A percentile compares a stretch with the other conserved stretches of the same genome.
phyloP scores from a whole-genome alignment of 2,113 vertebrate genomes.

The Rhabdornis inornatus region DNA sequence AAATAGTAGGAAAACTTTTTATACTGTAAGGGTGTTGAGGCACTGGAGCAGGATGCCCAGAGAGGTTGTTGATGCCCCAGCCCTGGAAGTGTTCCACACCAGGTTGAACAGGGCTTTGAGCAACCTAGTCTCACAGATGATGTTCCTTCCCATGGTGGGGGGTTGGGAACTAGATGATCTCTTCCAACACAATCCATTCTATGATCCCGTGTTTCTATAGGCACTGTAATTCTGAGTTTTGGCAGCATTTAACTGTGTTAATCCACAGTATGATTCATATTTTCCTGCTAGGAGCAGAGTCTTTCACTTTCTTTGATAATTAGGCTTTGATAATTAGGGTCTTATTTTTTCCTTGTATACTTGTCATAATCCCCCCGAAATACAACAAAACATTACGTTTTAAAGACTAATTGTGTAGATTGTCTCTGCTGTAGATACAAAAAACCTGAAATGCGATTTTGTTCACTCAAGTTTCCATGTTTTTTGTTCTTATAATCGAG shows the following conservation, averaged over 20 bases:
- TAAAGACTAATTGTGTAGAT: neutral
- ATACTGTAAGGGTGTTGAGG: neutral
- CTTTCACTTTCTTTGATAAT: neutral
- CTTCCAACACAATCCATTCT: neutral
- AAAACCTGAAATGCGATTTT: neutral
- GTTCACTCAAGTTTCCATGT: neutral
- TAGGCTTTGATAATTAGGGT: too few species aligned
- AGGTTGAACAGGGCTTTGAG: neutral
- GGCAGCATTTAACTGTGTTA: neutral
- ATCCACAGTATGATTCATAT: neutral
- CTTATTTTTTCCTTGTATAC: neutral
- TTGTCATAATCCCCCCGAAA: neutral
- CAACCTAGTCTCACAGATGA: neutral
- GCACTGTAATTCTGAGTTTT: neutral
- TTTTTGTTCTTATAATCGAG: neutral
- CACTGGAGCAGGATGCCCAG: neutral
- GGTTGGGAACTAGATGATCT: neutral
- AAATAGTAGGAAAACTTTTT: neutral
- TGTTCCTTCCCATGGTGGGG: neutral
- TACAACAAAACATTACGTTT: neutral
- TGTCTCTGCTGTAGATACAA: neutral
- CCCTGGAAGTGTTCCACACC: neutral
- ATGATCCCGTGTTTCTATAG: neutral
- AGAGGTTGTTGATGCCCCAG: rapidly evolving
- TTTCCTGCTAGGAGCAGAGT: neutral